Evolutionary conservation across 2,113 vertebrate genomes (phyloP).

Genomic region (Polypterus bichir): DNA sequence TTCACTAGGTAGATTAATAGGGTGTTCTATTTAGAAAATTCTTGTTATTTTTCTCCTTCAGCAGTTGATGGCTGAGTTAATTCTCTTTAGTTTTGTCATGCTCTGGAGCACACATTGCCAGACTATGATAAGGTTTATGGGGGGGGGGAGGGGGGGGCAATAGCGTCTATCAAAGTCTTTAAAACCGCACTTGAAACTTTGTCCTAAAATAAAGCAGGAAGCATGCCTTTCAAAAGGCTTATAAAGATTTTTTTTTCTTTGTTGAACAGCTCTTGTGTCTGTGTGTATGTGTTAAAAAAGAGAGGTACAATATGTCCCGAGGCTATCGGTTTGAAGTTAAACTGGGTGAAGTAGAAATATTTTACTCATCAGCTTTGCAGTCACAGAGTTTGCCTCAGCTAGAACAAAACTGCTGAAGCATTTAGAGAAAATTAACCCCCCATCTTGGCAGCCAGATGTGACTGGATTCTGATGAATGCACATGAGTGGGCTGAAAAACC

Average conservation of each 20-base stretch:
- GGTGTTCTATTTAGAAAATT: constrained; percentile 77
- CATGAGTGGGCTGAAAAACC: constrained; percentile 98
- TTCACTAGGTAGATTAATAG: constrained; percentile 66
- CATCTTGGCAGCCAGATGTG: constrained; percentile 99
- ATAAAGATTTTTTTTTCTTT: constrained; percentile 76
- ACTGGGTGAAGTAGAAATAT: constrained; percentile 99
- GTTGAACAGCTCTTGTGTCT: constrained; percentile 64
- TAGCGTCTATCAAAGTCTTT: constrained; percentile 79
- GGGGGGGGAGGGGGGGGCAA: constrained; percentile 43
- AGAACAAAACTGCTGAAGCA: constrained; percentile 99
- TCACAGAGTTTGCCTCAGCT: constrained; percentile 99
- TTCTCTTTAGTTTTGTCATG: constrained; percentile 96
- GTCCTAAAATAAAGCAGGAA: constrained; percentile 85
- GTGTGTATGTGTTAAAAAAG: constrained; percentile 64
- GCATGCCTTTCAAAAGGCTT: constrained; percentile 74
- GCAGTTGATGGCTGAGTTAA: constrained; percentile 96
- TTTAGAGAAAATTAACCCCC: constrained; percentile 99
- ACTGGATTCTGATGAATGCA: constrained; percentile 98
- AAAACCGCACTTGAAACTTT: constrained; percentile 89
- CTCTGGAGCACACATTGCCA: constrained; percentile 85
- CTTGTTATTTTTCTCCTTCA: constrained; percentile 88
- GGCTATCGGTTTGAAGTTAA: constrained; percentile 99
- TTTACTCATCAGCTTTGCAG: constrained; percentile 99
- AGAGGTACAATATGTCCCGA: constrained; percentile 88
- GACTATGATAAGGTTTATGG: constrained; percentile 83